Evolutionary conservation across 37 sponge, comb jelly and placozoan species (phyloP).

Genomic region (Bolinopsis microptera): DNA sequence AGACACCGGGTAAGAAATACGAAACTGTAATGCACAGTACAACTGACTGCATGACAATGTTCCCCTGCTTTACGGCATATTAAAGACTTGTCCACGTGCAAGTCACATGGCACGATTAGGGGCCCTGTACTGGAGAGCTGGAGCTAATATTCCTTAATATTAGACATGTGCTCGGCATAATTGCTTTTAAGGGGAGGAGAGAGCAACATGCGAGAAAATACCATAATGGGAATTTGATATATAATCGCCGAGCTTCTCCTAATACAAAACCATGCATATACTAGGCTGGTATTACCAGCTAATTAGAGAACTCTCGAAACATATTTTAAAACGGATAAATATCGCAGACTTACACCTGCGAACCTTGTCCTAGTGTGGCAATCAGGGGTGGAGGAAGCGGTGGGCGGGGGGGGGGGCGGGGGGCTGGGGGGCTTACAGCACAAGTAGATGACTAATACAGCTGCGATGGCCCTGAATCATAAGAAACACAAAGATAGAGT

Average conservation of each 20-base stretch:
- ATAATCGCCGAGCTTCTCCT: neutral
- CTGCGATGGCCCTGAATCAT: too few relatives aligned
- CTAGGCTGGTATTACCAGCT: too few relatives aligned
- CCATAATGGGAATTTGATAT: conserved; percentile 3
- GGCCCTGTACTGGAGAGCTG: neutral
- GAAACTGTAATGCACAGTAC: neutral
- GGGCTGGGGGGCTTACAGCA: too few relatives aligned
- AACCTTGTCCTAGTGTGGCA: too few relatives aligned
- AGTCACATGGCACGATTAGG: neutral
- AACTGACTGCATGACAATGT: neutral
- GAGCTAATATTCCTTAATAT: neutral
- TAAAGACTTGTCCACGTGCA: neutral
- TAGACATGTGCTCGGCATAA: conserved; percentile 70
- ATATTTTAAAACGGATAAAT: too few relatives aligned
- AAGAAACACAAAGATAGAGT: too few relatives aligned
- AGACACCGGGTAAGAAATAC: neutral
- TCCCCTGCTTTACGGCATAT: too few relatives aligned
- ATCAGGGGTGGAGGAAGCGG: too few relatives aligned
- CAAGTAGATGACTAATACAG: too few relatives aligned
- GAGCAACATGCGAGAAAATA: neutral
- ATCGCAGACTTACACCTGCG: too few relatives aligned
- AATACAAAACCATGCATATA: neutral
- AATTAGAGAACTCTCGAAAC: too few relatives aligned
- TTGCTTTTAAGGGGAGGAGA: conserved; percentile 70
- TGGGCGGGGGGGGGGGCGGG: too few relatives aligned